Evolutionary conservation across 2,888 invertebrate species (phyloP).

Genomic region (Cantharis rufa): DNA sequence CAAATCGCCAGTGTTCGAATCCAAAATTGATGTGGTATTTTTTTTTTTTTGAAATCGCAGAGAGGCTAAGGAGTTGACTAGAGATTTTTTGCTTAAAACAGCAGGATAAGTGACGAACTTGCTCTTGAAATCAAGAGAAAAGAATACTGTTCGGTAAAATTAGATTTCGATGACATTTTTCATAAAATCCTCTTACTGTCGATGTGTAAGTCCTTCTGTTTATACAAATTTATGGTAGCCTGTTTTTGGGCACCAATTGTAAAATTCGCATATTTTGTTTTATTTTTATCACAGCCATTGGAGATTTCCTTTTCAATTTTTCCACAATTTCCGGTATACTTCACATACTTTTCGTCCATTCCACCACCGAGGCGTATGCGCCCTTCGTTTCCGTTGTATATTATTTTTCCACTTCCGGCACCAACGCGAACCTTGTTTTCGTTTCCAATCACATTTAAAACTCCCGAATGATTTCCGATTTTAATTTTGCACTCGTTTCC

Average conservation of each 20-base stretch:
- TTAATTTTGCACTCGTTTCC: slow-evolving; percentile 33
- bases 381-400: slow-evolving; percentile 36
- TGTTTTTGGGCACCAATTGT: background rate
- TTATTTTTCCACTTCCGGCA: slow-evolving; percentile 30
- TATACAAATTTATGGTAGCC: background rate
- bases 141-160: background rate
- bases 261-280: background rate
- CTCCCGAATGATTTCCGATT: slow-evolving; percentile 32
- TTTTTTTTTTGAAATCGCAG: no score
- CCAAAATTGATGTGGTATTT: no score
- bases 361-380: slow-evolving; percentile 24
- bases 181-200: background rate
- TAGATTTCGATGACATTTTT: no score
- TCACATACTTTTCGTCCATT: slow-evolving; percentile 21
- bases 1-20: background rate
- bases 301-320: slow-evolving; percentile 6
- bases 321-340: slow-evolving; percentile 30
- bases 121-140: background rate
- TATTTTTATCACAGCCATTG: background rate
- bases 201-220: background rate
- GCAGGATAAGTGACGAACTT: background rate
- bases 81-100: background rate
- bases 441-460: slow-evolving; percentile 34
- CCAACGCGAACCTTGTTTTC: slow-evolving; percentile 27
- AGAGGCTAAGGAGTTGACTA: background rate